A percentile compares a stretch with the other conserved stretches of the same genome.
Conservation (phyloP, 2,888 invertebrate genomes). For the Drosophila nr. perissopoda region DNA sequence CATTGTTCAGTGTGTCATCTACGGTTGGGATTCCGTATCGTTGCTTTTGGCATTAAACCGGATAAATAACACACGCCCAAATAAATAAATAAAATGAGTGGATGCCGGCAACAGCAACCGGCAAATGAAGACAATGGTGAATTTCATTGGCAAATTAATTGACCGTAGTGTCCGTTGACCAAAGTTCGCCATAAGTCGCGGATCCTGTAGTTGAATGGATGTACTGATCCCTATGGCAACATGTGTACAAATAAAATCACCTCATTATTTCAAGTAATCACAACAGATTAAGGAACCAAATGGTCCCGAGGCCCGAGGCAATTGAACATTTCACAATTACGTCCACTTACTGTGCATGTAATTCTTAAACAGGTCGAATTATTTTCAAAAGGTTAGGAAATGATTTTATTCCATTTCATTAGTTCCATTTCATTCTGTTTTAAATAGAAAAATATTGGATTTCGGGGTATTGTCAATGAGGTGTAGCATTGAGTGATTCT, state of each 20-base stretch:
- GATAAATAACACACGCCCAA: slow-evolving; percentile 66
- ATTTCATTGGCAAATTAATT: slow-evolving; percentile 62
- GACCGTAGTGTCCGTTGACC: slow-evolving; percentile 22
- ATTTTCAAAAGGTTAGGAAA: background rate
- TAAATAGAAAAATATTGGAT: background rate
- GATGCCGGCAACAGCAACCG: slow-evolving; percentile 36
- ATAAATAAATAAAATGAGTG: slow-evolving; percentile 58
- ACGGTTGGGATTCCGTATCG: slow-evolving; percentile 21
- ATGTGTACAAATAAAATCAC: slow-evolving; percentile 36
- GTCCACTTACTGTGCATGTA: background rate
- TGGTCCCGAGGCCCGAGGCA: slow-evolving; percentile 6
- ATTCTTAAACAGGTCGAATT: background rate
- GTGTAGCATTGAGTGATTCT: background rate
- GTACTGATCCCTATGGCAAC: slow-evolving; percentile 15
- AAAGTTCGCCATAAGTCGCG: background rate
- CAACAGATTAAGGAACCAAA: slow-evolving; percentile 49
- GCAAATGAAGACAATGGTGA: slow-evolving; percentile 38
- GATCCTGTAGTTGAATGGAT: background rate
- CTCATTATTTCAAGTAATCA: slow-evolving; percentile 68
- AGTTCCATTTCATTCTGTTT: no score
- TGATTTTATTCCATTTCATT: no score
- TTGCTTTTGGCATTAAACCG: slow-evolving; percentile 67
- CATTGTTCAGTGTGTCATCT: slow-evolving; percentile 56
- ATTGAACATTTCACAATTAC: slow-evolving; percentile 10
- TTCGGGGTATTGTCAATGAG: background rate